These are phyloP conservation scores for Tetragnatha montana DNA, from an alignment of 2,888 invertebrate species.

Conservation along the genomic window DNA sequence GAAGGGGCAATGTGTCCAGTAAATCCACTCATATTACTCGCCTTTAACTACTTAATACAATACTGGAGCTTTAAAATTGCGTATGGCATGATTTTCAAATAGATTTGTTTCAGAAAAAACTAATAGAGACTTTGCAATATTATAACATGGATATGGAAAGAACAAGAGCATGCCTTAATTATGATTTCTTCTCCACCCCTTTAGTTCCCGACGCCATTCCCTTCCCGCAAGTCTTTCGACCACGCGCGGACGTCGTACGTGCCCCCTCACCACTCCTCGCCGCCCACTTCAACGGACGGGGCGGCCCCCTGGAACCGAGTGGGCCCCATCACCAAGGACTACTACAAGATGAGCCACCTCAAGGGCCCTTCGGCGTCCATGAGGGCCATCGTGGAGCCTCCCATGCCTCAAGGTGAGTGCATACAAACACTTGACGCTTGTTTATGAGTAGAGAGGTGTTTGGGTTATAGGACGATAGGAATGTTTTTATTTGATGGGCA, in stretches of 20 bases:
- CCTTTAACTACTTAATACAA: too few relatives aligned
- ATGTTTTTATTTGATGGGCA: too few relatives aligned
- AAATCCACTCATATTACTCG: too few relatives aligned
- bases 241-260: slow-evolving; percentile 17
- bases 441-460: neutral
- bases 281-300: neutral
- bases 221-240: neutral
- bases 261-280: slow-evolving; percentile 12
- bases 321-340: slow-evolving; percentile 36
- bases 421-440: neutral
- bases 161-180: too few relatives aligned
- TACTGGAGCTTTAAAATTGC: too few relatives aligned
- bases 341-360: slow-evolving; percentile 55
- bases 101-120: too few relatives aligned
- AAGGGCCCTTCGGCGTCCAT: slow-evolving; percentile 64
- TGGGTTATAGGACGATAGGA: too few relatives aligned
- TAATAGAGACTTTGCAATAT: too few relatives aligned
- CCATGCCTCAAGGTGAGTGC: slow-evolving; percentile 56
- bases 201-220: slow-evolving; percentile 16
- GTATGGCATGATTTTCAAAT: too few relatives aligned
- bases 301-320: slow-evolving; percentile 41
- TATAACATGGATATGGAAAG: too few relatives aligned
- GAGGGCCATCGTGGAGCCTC: slow-evolving; percentile 45
- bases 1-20: too few relatives aligned
- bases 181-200: neutral